Evolutionary conservation across 2,113 vertebrate genomes (phyloP).

Genomic region (Xyrauchen texanus): DNA sequence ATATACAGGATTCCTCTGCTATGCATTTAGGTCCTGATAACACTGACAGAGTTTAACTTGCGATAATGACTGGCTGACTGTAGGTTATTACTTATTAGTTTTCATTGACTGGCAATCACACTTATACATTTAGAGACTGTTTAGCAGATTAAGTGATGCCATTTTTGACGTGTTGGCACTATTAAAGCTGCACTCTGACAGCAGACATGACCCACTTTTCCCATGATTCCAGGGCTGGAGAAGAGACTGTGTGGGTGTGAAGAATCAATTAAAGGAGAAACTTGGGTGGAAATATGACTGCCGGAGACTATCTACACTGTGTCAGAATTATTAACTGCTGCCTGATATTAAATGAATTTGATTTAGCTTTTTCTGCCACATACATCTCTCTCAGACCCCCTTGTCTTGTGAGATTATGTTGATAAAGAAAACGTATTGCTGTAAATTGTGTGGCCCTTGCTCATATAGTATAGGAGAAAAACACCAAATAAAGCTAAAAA

Average conservation of each 20-base stretch:
- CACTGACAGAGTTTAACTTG: too few relatives aligned
- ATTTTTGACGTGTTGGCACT: neutral
- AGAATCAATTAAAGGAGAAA: slow-evolving; percentile 56
- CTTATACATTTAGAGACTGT: neutral
- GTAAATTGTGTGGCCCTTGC: neutral
- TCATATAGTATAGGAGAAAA: neutral
- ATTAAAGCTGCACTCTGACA: slow-evolving; percentile 2
- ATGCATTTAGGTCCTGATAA: too few relatives aligned
- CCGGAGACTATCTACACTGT: slow-evolving; percentile 15
- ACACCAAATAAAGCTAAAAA: neutral
- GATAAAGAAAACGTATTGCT: neutral
- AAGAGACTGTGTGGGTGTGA: slow-evolving; percentile 49
- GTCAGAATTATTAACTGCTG: slow-evolving; percentile 11
- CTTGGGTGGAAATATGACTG: slow-evolving; percentile 7
- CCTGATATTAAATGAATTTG: neutral
- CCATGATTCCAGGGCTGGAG: slow-evolving; percentile 49
- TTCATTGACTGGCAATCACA: too few relatives aligned
- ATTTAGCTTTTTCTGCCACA: neutral
- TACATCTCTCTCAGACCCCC: neutral
- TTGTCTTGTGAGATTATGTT: neutral
- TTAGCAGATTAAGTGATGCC: neutral
- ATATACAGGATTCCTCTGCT: too few relatives aligned
- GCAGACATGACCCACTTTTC: slow-evolving; percentile 64
- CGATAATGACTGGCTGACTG: too few relatives aligned
- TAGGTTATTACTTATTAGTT: too few relatives aligned